Evolutionary conservation across 2,888 invertebrate genomes (phyloP), one percentile per base, ranked within the genome.

Genomic region (Flabesymbios commensalis): DNA sequence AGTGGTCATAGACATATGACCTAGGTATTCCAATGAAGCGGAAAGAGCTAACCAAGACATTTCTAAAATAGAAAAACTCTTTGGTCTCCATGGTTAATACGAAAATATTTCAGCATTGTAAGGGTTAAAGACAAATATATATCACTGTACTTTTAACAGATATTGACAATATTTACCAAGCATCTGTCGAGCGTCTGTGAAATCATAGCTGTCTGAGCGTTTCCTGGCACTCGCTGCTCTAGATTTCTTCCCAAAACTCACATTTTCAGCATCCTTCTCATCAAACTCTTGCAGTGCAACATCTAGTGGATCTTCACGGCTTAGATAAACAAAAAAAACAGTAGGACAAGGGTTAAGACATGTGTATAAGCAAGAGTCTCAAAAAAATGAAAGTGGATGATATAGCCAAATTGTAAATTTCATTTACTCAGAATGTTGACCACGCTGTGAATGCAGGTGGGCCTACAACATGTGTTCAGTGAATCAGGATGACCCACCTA

Each of bases 151-250:
- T 14, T 36, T 36, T 36, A n/a, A 14, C n/a, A 36, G 10, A 36
- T 36, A 36, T 36, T 10, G 10, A 10, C 39, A 36, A 51, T 58
- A 17, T 56, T 64, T 68, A 78, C 80, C 80, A n/a, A 81, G 67
- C 74, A 80, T 74, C 63, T 80, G 79, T 4, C 79, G 74, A 42
- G 80, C 77, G 70, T 76, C 76, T 49, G 74, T 63, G 57, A 79
- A 81, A 60, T 81, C 79, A 65, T 79, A 82, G 61, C 80, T 80
- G 67, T 81, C 77, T 32, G 70, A 71, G 14, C 78, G 67, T 61
- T 75, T 77, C n/a, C 24, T 53, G 31, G 31, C 48, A 28, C 47
- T 59, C 24, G 42, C 17, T 28, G 49, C 64, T 67, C 59, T 62
- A 56, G 43, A 71, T 33, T 24, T 41, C 39, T 36, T 33, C 2